These are phyloP conservation scores for Neotoxoptera formosana DNA, from an alignment of 1,140 invertebrate genomes.

Conservation along the genomic window DNA sequence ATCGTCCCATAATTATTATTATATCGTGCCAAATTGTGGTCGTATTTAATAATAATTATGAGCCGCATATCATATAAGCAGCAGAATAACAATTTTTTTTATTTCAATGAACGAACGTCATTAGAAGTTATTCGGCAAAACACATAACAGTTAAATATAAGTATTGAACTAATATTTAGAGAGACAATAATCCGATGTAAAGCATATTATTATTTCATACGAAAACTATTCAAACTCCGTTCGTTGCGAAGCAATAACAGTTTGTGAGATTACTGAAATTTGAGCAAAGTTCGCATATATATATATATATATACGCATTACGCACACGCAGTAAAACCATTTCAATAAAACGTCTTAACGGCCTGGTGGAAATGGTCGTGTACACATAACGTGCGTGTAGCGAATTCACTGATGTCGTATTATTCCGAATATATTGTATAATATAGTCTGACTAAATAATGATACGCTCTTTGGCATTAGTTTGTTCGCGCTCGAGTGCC, in stretches of 20 bases:
- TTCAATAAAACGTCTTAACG: conserved; percentile 29
- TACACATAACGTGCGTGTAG: background rate
- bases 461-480: conserved; percentile 30
- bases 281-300: background rate
- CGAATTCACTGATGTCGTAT: background rate
- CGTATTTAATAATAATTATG: background rate
- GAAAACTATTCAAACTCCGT: conserved; percentile 3
- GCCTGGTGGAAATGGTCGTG: background rate
- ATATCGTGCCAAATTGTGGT: background rate
- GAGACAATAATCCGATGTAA: background rate
- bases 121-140: background rate
- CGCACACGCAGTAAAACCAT: background rate
- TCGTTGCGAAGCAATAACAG: background rate
- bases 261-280: conserved; percentile 8
- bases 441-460: background rate
- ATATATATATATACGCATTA: too few relatives aligned
- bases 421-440: background rate
- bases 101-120: background rate
- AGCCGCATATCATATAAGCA: background rate
- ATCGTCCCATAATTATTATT: background rate
- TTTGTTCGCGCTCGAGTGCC: background rate
- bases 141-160: conserved; percentile 4
- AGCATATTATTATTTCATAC: background rate
- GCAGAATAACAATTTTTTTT: background rate
- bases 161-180: background rate